Evolutionary conservation across 2,113 vertebrate species (phyloP), one percentile per base, ranked within the genome.

Genomic region (Vanacampus margaritifer): DNA sequence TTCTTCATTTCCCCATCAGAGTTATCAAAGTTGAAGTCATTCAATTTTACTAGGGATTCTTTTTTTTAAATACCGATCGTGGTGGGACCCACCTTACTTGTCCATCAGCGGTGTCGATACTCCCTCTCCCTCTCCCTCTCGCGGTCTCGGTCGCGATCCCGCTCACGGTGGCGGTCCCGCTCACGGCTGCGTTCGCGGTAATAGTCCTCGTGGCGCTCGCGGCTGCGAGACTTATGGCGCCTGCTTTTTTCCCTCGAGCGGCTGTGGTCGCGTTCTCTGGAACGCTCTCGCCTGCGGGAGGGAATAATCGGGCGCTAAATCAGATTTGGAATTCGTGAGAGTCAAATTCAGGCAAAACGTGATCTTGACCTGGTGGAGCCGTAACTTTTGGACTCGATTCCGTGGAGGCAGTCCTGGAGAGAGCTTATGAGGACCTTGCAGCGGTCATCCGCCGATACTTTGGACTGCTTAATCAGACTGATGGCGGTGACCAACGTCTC

Each of bases 381-480:
- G 5, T 99, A 99, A 80, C 96, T 98, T 79, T 99, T 99, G 74
- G 96, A 98, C 86, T 99, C 97, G 71, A 99, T 99, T 81, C 97
- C 97, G 79, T 99, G 97, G 79, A 99, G 94, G 87, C 97, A 98
- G 89, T 98, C 96, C 89, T 98, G 97, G 79, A 99, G 92, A 76
- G 97, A 99, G 85, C 97, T 99, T 92, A 99, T 99, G 76, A 99
- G 95, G 59, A 99, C 97, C 89, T 98, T 99, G 83, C 97, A 99
- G 78, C 97, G 95, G 87, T 99, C 97, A 46, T 99, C 97, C 8
- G 96, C 97, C 17, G 96, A 98, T 59, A 98, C 97, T 92, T 98
- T 98, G 77, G 97, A 99, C 86, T 99, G 97, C 87, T 99, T 99
- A 81, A 99, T 99, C 87, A 99, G 91, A 86, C 96, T 98, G 91